These are phyloP conservation scores for Spodoptera exigua DNA, from an alignment of 2,888 invertebrate species.

Conservation along the genomic window DNA sequence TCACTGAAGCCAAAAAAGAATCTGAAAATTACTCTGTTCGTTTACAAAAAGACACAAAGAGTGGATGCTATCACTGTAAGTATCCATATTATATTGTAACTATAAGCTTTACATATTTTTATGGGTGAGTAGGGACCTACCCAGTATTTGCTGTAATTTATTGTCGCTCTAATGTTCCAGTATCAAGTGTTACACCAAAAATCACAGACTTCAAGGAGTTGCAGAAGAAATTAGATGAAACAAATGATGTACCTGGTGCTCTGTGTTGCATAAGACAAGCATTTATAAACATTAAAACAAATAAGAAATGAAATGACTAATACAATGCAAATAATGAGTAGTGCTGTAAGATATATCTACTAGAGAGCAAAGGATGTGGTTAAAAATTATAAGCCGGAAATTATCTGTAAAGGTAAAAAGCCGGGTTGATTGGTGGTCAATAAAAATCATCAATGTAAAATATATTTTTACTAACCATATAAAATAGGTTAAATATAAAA, in stretches of 20 bases:
- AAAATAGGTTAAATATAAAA: slow-evolving; percentile 67
- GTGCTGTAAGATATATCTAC: too few species aligned
- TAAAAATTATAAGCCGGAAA: too few species aligned
- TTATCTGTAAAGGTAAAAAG: too few species aligned
- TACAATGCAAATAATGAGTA: neutral
- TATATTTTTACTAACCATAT: slow-evolving; percentile 67
- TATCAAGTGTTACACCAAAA: slow-evolving; percentile 75
- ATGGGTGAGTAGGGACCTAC: neutral
- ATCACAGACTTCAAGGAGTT: slow-evolving; percentile 71
- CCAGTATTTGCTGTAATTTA: neutral
- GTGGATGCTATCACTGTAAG: slow-evolving; percentile 77
- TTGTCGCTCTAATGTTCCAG: slow-evolving; percentile 65
- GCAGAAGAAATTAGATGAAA: slow-evolving; percentile 72
- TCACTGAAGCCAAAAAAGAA: slow-evolving; percentile 81
- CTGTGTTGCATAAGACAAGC: slow-evolving; percentile 76
- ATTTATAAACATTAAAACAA: slow-evolving; percentile 64
- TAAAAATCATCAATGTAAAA: slow-evolving; percentile 17
- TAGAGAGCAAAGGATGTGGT: slow-evolving; percentile 69
- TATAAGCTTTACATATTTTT: neutral
- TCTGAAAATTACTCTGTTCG: slow-evolving; percentile 78
- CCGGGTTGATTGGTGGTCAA: too few species aligned
- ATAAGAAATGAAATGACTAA: slow-evolving; percentile 48
- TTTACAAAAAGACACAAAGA: slow-evolving; percentile 69
- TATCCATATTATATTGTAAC: slow-evolving; percentile 19
- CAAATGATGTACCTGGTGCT: slow-evolving; percentile 79